Percentiles rank a stretch among this genome's conserved stretches.
Conservation (phyloP, 2,888 invertebrate genomes). For the Sclerodermus sp. region DNA sequence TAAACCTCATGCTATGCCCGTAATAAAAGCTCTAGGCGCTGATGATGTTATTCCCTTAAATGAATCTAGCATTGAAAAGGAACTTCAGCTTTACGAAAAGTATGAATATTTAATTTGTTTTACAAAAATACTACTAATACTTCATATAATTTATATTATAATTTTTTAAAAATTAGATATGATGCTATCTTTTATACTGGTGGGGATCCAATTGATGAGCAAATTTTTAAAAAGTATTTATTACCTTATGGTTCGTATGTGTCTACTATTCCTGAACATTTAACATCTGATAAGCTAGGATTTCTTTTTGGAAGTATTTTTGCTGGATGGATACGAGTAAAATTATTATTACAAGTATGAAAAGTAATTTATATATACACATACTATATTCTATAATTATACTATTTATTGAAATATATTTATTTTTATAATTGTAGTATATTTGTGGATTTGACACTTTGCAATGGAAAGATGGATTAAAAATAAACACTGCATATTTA, state of each 20-base stretch:
- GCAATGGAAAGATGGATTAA: conserved; percentile 50
- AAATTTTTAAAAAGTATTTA: conserved; percentile 50
- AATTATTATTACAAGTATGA: conserved; percentile 57
- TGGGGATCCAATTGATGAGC: conserved; percentile 49
- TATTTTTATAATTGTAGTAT: conserved; percentile 39
- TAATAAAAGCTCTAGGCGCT: conserved; percentile 63
- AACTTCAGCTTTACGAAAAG: conserved; percentile 47
- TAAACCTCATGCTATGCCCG: conserved; percentile 59
- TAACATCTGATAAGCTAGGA: conserved; percentile 62
- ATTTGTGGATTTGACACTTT: conserved; percentile 48
- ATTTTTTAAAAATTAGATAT: conserved; percentile 49
- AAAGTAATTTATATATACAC: too few relatives aligned
- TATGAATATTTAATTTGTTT: too few relatives aligned
- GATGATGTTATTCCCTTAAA: conserved; percentile 59
- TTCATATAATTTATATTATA: background rate
- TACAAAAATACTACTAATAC: too few relatives aligned
- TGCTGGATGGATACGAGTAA: conserved; percentile 56
- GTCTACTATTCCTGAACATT: conserved; percentile 59
- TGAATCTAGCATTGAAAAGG: conserved; percentile 43
- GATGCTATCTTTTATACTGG: conserved; percentile 61
- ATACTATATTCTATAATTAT: background rate
- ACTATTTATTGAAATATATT: conserved; percentile 11
- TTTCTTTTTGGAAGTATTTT: conserved; percentile 59
- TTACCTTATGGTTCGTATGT: conserved; percentile 57
- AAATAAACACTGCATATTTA: conserved; percentile 45